Percentiles rank a stretch among this genome's conserved stretches.
Conservation (phyloP, 2,888 invertebrate species). For the Amphipoea lucens region DNA sequence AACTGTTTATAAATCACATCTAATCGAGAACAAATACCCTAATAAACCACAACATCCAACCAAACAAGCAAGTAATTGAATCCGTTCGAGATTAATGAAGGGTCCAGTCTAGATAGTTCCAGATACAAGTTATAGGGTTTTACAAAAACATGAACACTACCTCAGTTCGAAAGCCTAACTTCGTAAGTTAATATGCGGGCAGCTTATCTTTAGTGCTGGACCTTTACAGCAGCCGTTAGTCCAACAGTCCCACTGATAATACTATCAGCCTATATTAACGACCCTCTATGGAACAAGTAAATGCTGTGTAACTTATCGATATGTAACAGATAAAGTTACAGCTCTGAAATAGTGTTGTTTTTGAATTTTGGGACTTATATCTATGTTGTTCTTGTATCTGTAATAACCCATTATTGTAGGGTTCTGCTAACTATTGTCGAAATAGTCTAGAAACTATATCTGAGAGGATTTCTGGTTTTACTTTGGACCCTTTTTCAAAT, state of each 20-base stretch:
- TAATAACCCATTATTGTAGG: not conserved
- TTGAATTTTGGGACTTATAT: slow-evolving; percentile 17
- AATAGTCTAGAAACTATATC: not conserved
- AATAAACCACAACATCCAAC: not conserved
- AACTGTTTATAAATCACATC: not conserved
- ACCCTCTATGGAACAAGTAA: slow-evolving; percentile 43
- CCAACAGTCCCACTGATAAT: slow-evolving; percentile 44
- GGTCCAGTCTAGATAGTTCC: not conserved
- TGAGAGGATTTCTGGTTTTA: no score
- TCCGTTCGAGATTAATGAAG: not conserved
- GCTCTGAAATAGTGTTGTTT: slow-evolving; percentile 27
- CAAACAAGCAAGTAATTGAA: slow-evolving; percentile 2
- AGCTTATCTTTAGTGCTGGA: slow-evolving; percentile 61
- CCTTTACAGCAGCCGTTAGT: slow-evolving; percentile 51
- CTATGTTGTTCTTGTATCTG: not conserved
- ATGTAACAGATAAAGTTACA: slow-evolving; percentile 34
- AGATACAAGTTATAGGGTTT: slow-evolving; percentile 28
- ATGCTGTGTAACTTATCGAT: slow-evolving; percentile 39
- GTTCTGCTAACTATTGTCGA: not conserved
- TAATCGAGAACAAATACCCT: not conserved
- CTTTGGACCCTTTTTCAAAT: not conserved
- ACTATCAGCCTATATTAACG: slow-evolving; percentile 57
- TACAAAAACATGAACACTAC: slow-evolving; percentile 30
- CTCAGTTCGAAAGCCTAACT: slow-evolving; percentile 41
- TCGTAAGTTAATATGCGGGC: slow-evolving; percentile 59